A percentile compares a stretch with the other conserved stretches of the same genome.
phyloP scores from a whole-genome alignment of 2,888 invertebrate species.

The Scaptomyza parva region DNA sequence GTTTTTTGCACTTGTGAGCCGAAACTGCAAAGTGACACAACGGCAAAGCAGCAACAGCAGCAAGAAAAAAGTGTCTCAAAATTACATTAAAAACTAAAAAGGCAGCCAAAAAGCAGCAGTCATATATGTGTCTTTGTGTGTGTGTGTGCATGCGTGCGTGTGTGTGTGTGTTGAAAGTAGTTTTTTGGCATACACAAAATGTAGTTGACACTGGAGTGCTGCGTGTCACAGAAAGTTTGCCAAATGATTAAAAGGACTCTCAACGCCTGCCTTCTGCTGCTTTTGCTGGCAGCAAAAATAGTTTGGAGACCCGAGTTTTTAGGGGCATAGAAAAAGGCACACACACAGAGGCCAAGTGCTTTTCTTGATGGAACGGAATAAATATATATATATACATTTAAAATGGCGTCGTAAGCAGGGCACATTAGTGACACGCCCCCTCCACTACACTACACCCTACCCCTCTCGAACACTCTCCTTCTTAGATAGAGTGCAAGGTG shows the following conservation, averaged over 20 bases:
- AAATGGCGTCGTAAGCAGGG: constrained; percentile 77
- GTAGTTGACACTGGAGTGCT: constrained; percentile 72
- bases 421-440: constrained; percentile 68
- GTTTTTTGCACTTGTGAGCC: constrained; percentile 53
- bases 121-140: constrained; percentile 17
- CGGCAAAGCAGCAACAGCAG: constrained; percentile 32
- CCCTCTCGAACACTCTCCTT: neutral
- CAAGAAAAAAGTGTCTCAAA: constrained; percentile 66
- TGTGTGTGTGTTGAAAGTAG: constrained; percentile 42
- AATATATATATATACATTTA: constrained; percentile 50
- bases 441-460: neutral
- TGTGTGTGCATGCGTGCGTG: constrained; percentile 25
- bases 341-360: constrained; percentile 64
- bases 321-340: constrained; percentile 62
- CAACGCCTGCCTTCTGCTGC: constrained; percentile 27
- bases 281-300: constrained; percentile 45
- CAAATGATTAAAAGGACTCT: constrained; percentile 80
- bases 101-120: constrained; percentile 51
- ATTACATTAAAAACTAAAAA: constrained; percentile 79
- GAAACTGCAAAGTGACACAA: constrained; percentile 67
- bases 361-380: constrained; percentile 71
- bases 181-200: constrained; percentile 77
- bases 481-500: constrained; percentile 52
- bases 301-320: constrained; percentile 50
- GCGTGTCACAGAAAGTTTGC: constrained; percentile 78